phyloP scores from a whole-genome alignment of 2,888 invertebrate genomes.

The Enoplolaimus lenunculus region DNA sequence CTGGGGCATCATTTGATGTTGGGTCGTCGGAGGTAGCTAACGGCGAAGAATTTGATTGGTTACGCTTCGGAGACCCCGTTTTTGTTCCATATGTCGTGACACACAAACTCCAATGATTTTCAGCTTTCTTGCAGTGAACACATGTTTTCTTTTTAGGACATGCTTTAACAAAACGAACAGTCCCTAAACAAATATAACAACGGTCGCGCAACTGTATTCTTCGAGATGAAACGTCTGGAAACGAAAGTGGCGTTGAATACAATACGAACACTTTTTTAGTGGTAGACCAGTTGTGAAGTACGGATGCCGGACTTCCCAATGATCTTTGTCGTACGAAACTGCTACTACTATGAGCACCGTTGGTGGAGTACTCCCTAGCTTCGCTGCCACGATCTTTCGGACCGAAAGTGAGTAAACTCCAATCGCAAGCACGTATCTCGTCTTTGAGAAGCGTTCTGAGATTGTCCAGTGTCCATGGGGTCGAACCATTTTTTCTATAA shows the following conservation, averaged over 20 bases:
- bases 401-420: neutral
- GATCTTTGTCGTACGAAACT: neutral
- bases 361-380: neutral
- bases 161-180: neutral
- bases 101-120: neutral
- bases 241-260: neutral
- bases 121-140: neutral
- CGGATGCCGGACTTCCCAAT: neutral
- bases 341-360: neutral
- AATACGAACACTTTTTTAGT: neutral
- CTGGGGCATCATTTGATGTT: no score
- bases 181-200: neutral
- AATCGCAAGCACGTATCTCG: neutral
- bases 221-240: neutral
- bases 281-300: neutral
- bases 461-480: neutral
- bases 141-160: neutral
- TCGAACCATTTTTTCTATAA: neutral
- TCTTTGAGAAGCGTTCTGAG: neutral
- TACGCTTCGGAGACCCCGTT: no score
- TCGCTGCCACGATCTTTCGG: neutral
- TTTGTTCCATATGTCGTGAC: no score
- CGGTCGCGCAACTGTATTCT: neutral
- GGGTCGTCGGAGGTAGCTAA: no score
- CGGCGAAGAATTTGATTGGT: no score